Evolutionary conservation across 2,113 vertebrate genomes (phyloP).

Genomic region (Lepidothrix coronata): DNA sequence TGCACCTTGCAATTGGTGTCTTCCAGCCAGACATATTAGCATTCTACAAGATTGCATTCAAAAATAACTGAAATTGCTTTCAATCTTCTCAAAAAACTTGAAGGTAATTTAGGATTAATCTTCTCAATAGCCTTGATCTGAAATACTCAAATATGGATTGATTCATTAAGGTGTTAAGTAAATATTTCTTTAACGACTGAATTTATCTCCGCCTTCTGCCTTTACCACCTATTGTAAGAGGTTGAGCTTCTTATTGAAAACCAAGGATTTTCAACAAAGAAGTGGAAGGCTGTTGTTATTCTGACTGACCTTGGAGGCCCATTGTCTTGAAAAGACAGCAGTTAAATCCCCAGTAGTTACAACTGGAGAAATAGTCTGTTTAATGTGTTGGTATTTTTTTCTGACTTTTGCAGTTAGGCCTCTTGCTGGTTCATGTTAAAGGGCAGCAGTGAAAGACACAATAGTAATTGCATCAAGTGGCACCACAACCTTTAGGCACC

Average conservation of each 20-base stretch:
- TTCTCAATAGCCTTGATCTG: background rate
- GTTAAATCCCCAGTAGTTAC: background rate
- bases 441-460: background rate
- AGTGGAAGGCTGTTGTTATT: background rate
- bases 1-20: background rate
- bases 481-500: conserved; percentile 20
- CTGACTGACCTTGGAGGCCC: background rate
- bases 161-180: background rate
- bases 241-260: background rate
- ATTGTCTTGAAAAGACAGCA: background rate
- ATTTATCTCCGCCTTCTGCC: background rate
- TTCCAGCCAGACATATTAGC: background rate
- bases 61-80: conserved; percentile 1
- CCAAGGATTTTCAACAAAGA: background rate
- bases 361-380: background rate
- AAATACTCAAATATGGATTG: background rate
- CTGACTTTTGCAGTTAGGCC: background rate
- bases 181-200: background rate
- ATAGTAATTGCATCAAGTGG: background rate
- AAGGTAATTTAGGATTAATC: background rate
- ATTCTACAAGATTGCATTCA: background rate
- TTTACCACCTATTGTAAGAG: background rate
- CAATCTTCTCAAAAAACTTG: background rate
- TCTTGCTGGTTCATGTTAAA: background rate
- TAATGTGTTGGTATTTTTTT: background rate